Percentiles rank a stretch among this genome's conserved stretches.
Conservation (phyloP, 2,797 vertebrate species). For the Triplophysa yarkandensis region DNA sequence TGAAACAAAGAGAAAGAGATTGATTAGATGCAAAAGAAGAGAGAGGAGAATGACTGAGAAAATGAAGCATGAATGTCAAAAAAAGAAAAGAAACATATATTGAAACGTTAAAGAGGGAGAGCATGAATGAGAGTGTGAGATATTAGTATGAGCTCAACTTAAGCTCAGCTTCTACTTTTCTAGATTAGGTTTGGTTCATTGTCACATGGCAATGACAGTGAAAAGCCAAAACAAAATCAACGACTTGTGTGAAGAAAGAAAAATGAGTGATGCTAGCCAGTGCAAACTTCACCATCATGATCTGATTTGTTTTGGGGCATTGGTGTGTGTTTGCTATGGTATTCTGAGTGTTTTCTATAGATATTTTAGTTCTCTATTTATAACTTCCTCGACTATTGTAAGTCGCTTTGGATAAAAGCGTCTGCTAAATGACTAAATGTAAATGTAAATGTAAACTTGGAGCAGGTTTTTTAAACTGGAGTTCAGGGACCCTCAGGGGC, state of each 20-base stretch:
- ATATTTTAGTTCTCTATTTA: too few relatives aligned
- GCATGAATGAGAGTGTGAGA: neutral
- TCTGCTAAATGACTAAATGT: too few relatives aligned
- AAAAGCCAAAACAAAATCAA: neutral
- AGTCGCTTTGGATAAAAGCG: too few relatives aligned
- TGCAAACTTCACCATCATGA: neutral
- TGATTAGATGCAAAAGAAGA: slow-evolving; percentile 11
- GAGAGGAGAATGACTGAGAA: slow-evolving; percentile 74
- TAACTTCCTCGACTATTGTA: too few relatives aligned
- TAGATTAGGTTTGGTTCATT: neutral
- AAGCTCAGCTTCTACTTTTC: neutral
- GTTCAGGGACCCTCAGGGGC: too few relatives aligned
- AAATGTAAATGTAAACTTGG: too few relatives aligned
- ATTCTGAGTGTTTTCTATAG: neutral
- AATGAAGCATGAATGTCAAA: slow-evolving; percentile 80
- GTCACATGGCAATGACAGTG: neutral
- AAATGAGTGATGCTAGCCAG: neutral
- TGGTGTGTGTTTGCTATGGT: neutral
- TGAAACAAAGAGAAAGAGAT: slow-evolving; percentile 30
- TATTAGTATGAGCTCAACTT: neutral
- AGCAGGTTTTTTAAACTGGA: too few relatives aligned
- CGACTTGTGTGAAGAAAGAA: neutral
- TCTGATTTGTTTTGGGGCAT: neutral
- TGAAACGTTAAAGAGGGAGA: slow-evolving; percentile 52
- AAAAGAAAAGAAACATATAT: slow-evolving; percentile 63